Base-by-base conservation (phyloP, 1,140 invertebrate genomes). In the Prorops nasuta region DNA sequence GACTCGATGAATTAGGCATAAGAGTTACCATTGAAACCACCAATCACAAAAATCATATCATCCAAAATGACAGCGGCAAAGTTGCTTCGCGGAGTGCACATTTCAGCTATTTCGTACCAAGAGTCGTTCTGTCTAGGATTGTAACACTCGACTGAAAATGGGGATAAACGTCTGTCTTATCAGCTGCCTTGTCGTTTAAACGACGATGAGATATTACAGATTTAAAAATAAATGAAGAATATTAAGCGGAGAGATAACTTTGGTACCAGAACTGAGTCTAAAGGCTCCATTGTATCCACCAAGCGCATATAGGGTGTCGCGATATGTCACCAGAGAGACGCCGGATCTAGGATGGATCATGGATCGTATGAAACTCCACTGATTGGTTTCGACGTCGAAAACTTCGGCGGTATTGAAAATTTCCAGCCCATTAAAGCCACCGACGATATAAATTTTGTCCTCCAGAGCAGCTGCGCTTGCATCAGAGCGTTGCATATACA, bases 11-110 rank as follows among this genome's bases (percentile, higher is more conserved):
- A n/a, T n/a, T n/a, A n/a, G n/a, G n/a, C n/a, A n/a, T n/a, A n/a
- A n/a, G n/a, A n/a, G n/a, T 51, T 73, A 57, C 88, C 90, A 68
- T 92, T 89, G 64, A 91, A 93, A 14, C 91, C 91, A 1, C 91
- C 91, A 49, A 90, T 87, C 0, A 84, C 87, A 60, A 87, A 88
- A 49, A 91, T 89, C 84, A 87, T 85, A 49, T 89, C 86, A 59
- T 91, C 88, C 17, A 90, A 83, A 10, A 90, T 85, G 51, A 86
- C 86, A 15, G 88, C 84, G 9, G 89, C 89, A 64, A 94, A 93
- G 66, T 94, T 94, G 67, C 89, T 92, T 31, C 91, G 79, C 0
- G 89, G 87, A 59, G 84, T 86, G 69, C 87, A 86, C 92, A 94
- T 94, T 66, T 91, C 86, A 67, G 84, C 22, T 71, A 84, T 85